Evolutionary conservation across 2,113 vertebrate species (phyloP), one percentile per base, ranked within the genome.

Genomic region (Larimichthys polyactis): DNA sequence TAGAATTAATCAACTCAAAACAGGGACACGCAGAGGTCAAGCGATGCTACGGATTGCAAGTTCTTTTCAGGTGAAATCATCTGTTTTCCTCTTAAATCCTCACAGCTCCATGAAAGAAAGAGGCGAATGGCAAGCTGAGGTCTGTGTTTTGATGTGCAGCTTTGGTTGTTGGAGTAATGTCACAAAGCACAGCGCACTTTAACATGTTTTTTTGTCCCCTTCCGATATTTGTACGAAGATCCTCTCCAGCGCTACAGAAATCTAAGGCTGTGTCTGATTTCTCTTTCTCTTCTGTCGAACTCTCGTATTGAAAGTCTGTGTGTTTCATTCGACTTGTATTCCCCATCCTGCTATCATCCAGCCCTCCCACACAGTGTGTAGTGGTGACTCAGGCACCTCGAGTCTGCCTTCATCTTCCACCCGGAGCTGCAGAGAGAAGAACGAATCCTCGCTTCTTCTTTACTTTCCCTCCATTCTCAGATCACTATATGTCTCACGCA

Each of bases 301-400:
- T 70, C 59, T 79, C 14, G 7, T 36, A 62, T 14, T 71, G 69
- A 46, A 88, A 73, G 68, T 80, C 54, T 52, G 62, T 65, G 66
- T 24, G 29, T 78, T 81, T 71, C 64, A 67, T 79, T 83, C 67
- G 51, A 5, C 68, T 78, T 48, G 43, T 82, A 20, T 62, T 79
- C 46, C 60, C 60, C 11, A 48, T 81, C 43, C 73, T 77, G 81
- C 76, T 64, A 36, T 75, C 77, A 79, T 83, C 48, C 81, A 77
- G 77, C 20, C 62, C 84, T 87, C 89, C 89, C 68, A 87, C 88
- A 86, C 87, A 79, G 36, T n/a, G 48, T 58, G 77, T 24, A 79
- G 66, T 20, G 68, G 81, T 90, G 90, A 90, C 75, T 89, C 88
- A 89, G 75, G 74, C 78, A 63, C 81, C 84, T 82, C 44, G 11